Percentiles rank a stretch among this genome's conserved stretches.
phyloP scores from a whole-genome alignment of 2,113 vertebrate species.

The Ictidomys tridecemlineatus region DNA sequence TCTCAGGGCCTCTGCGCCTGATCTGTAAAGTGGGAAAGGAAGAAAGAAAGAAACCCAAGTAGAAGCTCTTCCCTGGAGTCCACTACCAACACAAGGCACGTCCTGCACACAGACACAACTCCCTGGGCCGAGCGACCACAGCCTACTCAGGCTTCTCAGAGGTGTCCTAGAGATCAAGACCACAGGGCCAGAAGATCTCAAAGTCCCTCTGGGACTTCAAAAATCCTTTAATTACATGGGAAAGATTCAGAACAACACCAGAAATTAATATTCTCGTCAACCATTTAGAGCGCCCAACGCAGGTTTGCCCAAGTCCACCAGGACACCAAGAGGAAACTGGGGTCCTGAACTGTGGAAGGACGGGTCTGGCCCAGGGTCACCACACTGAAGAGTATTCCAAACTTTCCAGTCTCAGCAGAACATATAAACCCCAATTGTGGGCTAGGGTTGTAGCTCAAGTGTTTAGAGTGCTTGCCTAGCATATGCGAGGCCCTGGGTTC shows the following conservation, averaged over 20 bases:
- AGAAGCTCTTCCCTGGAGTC: background rate
- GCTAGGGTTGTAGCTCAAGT: no score
- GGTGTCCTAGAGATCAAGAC: background rate
- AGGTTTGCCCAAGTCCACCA: background rate
- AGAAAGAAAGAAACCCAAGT: no score
- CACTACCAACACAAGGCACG: fast-evolving
- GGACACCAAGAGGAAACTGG: background rate
- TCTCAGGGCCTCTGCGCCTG: no score
- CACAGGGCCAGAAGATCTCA: no score
- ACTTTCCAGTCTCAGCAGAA: background rate
- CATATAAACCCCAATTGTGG: background rate
- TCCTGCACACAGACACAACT: background rate
- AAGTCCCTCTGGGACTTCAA: background rate
- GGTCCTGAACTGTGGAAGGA: background rate
- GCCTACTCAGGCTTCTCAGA: background rate
- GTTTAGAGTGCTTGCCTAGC: no score
- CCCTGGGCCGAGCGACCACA: background rate
- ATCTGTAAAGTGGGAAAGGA: background rate
- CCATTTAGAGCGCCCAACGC: background rate
- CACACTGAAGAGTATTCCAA: background rate
- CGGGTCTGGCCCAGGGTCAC: background rate
- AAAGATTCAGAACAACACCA: background rate
- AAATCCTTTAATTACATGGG: background rate
- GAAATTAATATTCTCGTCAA: background rate
- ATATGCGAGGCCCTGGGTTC: no score